Base-by-base conservation (phyloP, 2,888 invertebrate species). In the Spialia ferax region DNA sequence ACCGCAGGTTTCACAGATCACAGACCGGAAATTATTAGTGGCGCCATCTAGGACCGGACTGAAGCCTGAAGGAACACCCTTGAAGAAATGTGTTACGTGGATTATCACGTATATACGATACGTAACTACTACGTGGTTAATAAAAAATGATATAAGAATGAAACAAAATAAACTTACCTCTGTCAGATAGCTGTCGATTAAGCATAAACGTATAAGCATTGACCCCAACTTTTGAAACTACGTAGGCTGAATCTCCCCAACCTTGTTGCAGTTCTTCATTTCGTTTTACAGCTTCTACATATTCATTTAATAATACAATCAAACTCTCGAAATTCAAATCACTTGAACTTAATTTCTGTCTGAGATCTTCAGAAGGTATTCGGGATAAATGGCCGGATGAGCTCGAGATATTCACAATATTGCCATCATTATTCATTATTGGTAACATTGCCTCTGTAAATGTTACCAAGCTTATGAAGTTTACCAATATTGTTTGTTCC, bases 331-430 rank as follows among this genome's bases (percentile, higher is more conserved):
- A 89, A 6, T 94, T 95, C 29, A 96, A 84, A 48, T 88, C 82
- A 18, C 88, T 81, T 69, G 92, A 83, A 5, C 87, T 83, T 3
- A 97, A 85, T 69, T 86, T 86, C 60, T 89, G 87, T 60, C 81
- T 79, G 13, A 96, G 78, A 15, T 89, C 86, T 63, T 91, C 84
- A 4, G 95, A 94, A 10, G 95, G 95, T 75, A 97, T 95, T 60
- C 93, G 84, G 0, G 93, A 91, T 15, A 96, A 86, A 76, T 95
- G 95, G 0, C 97, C 97, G 0, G 94, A 94, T 2, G 95, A 95
- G 82, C 97, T 97, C 0, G 97, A 96, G 1, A 97, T 86, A 77
- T 97, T 97, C 0, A 97, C 95, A 29, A 97, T 96, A 73, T 95
- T 95, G 0, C 96, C 96, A 77, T 96, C 95, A 48, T 95, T 85